Evolutionary conservation across 2,113 vertebrate species (phyloP), one percentile per base, ranked within the genome.

Genomic region (Mesitornis unicolor): DNA sequence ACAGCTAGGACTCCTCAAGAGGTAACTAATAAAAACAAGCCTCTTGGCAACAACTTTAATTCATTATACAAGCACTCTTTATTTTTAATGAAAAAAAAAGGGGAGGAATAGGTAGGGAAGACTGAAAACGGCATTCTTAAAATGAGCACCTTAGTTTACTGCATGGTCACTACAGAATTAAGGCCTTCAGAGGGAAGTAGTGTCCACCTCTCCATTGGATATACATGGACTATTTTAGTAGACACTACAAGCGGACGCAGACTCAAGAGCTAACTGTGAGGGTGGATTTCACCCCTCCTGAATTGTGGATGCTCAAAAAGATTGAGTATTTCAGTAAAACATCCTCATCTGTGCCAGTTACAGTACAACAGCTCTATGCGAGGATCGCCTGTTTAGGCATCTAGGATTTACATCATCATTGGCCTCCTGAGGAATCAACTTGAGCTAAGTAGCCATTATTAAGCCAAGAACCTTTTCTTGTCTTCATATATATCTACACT

Each of bases 181-280:
- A 56, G 28, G 13, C 28, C 18, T n/a, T 76, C 38, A 54, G 36
- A 56, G 43, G 53, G 20, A 50, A 76, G 57, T 4, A 36, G 25
- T 10, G 14, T 24, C 36, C 73, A 47, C 65, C 51, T 88, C 33
- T 59, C 48, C 60, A 3, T 5, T 22, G 28, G 14, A 35, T 67
- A 12, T 12, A 51, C 28, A 53, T 3, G 0, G 0, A 29, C 13
- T 47, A 36, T 26, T 84, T 86, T 56, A 42, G 5, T 2, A 36
- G 24, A 35, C 15, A 14, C n/a, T 81, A 45, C n/a, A 56, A 15
- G 29, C 26, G 36, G 20, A 5, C 35, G 17, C 43, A 83, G 76
- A 78, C 61, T 71, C 71, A 73, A 43, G 16, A 50, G 31, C 54
- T 19, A 4, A 29, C 4, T 35, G 35, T 19, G 48, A 71, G 31